Conservation (phyloP, 2,888 invertebrate genomes). For the Argyresthia goedartella region DNA sequence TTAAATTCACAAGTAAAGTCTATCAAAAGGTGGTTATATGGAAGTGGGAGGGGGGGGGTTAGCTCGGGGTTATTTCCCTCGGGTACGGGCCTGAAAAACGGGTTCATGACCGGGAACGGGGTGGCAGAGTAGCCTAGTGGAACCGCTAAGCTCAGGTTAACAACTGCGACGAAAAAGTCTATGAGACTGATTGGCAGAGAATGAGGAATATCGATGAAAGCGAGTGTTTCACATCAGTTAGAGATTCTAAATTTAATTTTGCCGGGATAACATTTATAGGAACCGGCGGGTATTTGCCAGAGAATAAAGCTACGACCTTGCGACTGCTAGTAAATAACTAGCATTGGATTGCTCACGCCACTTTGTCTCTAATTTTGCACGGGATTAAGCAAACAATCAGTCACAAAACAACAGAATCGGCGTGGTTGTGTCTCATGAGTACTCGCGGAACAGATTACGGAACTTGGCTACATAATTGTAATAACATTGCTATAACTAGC, state of each 20-base stretch:
- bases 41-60: constrained; percentile 30
- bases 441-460: no score
- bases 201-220: background rate
- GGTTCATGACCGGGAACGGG: constrained; percentile 7
- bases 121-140: constrained; percentile 1
- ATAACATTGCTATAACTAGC: no score
- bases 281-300: constrained; percentile 1
- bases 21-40: constrained; percentile 24
- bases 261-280: background rate
- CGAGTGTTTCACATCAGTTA: background rate
- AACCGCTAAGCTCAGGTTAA: background rate
- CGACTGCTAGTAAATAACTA: background rate
- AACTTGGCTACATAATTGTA: no score
- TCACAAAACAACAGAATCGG: background rate
- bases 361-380: background rate
- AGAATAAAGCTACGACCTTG: constrained; percentile 1
- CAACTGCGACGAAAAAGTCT: background rate
- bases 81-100: constrained; percentile 16
- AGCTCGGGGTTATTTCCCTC: constrained; percentile 39
- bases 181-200: background rate
- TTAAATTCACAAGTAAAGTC: constrained; percentile 16
- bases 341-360: background rate
- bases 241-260: background rate
- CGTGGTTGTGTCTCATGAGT: no score
- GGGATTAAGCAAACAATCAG: background rate